Evolutionary conservation across 2,888 invertebrate genomes (phyloP), one percentile per base, ranked within the genome.

Genomic region (Eilema griseolum): DNA sequence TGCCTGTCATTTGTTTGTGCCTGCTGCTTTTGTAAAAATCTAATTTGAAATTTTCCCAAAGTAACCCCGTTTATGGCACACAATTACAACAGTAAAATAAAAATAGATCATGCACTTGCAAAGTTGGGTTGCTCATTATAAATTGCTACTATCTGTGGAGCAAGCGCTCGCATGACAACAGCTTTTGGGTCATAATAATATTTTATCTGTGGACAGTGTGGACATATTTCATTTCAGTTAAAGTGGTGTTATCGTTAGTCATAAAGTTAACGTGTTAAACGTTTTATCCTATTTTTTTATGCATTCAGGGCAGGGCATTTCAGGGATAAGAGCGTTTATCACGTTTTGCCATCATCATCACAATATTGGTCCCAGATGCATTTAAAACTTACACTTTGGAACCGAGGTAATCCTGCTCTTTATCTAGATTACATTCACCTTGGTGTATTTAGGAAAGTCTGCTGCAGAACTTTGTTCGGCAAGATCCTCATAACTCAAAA

Each of bases 121-220:
- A 61, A 61, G 33, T 61, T 33, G 61, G 33, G 23, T 33, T 14
- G 23, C 23, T 61, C 61, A 61, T 61, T 61, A 61, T 33, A 33
- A 61, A 33, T 14, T 23, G 5, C 23, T 61, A 23, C 52, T 52
- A 52, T 52, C n/a, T 52, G 52, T 37, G 26, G 14, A 3, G 23
- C 33, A 5, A n/a, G 14, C 33, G n/a, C 61, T n/a, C 33, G 33
- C 61, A 33, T 37, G 23, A 23, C 33, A 61, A 37, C 33, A 23
- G 61, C 33, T n/a, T 33, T 33, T 61, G 7, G 61, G 33, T 37
- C 14, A 61, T 61, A 61, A 28, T 31, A 59, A 28, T 60, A 60
- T 60, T 28, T 60, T 28, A 28, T 60, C 8, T 28, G 60, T 20
- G 28, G 16, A 60, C 28, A 52, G 14, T 26, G 59, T 7, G 26